A percentile compares a stretch with the other conserved stretches of the same genome.
phyloP scores from a whole-genome alignment of 2,797 vertebrate species.

The Ficedula albicollis region DNA sequence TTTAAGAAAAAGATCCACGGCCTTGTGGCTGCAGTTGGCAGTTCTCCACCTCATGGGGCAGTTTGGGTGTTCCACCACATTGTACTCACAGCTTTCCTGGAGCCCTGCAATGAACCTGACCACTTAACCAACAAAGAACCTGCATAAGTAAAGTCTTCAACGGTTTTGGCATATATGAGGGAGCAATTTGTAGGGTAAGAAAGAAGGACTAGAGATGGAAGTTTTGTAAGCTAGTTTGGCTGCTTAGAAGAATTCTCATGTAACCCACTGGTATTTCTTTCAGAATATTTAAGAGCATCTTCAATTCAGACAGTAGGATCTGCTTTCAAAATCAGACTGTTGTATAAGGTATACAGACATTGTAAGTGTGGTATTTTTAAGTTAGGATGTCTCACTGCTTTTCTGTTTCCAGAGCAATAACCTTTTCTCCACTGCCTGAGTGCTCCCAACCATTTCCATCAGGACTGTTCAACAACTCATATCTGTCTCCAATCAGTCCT shows the following conservation, averaged over 20 bases:
- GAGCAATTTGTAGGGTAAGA: neutral
- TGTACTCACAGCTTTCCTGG: neutral
- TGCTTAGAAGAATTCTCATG: neutral
- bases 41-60: neutral
- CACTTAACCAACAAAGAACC: neutral
- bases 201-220: neutral
- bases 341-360: neutral
- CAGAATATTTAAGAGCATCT: neutral
- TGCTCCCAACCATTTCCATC: neutral
- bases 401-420: too few species aligned
- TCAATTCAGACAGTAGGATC: neutral
- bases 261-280: neutral
- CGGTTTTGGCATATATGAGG: neutral
- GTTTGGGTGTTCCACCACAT: neutral
- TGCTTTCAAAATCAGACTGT: neutral
- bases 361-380: neutral
- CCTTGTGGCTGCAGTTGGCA: fast-evolving
- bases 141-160: neutral
- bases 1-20: neutral
- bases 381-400: too few species aligned
- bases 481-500: neutral
- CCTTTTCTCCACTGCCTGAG: neutral
- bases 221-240: neutral
- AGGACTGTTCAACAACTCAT: neutral
- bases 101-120: neutral